Percentiles rank a stretch among this genome's conserved stretches.
phyloP scores from a whole-genome alignment of 92 coral and sea anemone species.

The Muricea muricata region DNA sequence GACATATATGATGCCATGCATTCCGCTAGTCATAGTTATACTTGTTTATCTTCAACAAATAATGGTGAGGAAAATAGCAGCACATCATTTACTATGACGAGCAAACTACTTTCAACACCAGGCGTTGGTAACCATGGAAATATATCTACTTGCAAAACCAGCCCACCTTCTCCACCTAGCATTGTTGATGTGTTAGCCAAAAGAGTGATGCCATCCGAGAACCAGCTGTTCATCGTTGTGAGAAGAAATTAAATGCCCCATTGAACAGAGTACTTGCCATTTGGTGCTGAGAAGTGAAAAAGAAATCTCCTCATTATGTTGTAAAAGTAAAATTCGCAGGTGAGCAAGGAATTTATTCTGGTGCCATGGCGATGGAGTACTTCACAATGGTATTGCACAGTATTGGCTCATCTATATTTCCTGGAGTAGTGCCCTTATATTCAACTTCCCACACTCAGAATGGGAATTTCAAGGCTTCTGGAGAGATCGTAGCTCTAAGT shows the following conservation, averaged over 20 bases:
- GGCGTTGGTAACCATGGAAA: no score
- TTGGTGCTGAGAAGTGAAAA: conserved; percentile 47
- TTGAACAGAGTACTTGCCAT: conserved; percentile 18
- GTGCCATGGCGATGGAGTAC: conserved; percentile 50
- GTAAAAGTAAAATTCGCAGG: conserved; percentile 42
- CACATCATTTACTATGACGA: no score
- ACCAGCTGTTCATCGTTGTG: conserved; percentile 15
- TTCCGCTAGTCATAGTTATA: no score
- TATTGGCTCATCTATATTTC: conserved; percentile 41
- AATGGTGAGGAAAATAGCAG: no score
- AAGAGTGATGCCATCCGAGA: no score
- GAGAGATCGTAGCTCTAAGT: conserved; percentile 51
- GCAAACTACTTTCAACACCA: no score
- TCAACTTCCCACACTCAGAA: conserved; percentile 36
- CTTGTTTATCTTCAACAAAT: no score
- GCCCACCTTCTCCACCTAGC: conserved; percentile 10
- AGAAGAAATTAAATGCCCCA: conserved; percentile 38
- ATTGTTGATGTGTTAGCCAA: conserved; percentile 14
- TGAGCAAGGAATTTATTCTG: conserved; percentile 49
- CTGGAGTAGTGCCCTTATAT: conserved; percentile 38
- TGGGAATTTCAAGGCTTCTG: conserved; percentile 44
- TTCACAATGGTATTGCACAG: not conserved
- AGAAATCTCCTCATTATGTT: not conserved
- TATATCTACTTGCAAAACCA: no score
- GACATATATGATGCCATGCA: no score